Evolutionary conservation across 2,113 vertebrate species (phyloP).

Genomic region (Hemichromis elongatus): DNA sequence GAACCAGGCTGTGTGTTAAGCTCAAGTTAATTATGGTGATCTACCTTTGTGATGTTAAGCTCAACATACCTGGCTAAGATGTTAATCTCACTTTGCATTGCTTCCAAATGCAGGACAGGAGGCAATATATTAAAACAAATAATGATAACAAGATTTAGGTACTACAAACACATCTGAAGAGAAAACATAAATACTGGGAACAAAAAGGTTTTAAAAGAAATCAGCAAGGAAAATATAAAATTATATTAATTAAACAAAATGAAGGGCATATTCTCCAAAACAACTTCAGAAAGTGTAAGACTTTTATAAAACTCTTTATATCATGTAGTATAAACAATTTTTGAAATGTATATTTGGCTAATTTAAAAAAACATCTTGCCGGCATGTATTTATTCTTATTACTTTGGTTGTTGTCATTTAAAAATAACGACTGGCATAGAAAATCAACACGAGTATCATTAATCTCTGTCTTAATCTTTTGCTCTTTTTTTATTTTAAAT

Average conservation of each 20-base stretch:
- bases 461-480: neutral
- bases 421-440: neutral
- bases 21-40: neutral
- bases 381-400: neutral
- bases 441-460: rapidly evolving
- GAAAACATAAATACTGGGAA: neutral
- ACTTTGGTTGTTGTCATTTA: neutral
- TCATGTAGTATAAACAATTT: neutral
- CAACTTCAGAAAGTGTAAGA: neutral
- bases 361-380: no score
- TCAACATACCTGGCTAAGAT: neutral
- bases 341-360: neutral
- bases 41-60: neutral
- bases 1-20: neutral
- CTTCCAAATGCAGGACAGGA: neutral
- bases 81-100: neutral
- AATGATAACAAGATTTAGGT: neutral
- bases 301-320: neutral
- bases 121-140: neutral
- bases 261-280: neutral
- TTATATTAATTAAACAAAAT: neutral
- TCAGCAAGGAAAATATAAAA: neutral
- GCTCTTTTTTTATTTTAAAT: neutral
- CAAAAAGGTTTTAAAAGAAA: neutral
- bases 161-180: rapidly evolving